Evolutionary conservation across 2,888 invertebrate species (phyloP).

Genomic region (Dynastes grantii): DNA sequence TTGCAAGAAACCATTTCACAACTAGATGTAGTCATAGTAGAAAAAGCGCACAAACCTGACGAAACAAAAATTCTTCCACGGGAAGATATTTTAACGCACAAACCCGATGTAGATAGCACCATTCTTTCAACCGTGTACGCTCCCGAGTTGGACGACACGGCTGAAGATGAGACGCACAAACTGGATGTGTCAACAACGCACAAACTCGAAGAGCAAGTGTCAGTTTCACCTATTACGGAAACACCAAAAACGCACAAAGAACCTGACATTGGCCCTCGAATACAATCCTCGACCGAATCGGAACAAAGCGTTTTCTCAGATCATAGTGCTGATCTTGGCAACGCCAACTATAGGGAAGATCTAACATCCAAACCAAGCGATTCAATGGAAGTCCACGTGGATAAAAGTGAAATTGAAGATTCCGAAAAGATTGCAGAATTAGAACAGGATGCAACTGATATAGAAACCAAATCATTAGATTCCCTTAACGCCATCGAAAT

Average conservation of each 20-base stretch:
- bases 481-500: slow-evolving; percentile 61
- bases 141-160: slow-evolving; percentile 53
- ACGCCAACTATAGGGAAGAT: slow-evolving; percentile 55
- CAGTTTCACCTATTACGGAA: slow-evolving; percentile 58
- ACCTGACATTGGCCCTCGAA: slow-evolving; percentile 58
- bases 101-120: slow-evolving; percentile 53
- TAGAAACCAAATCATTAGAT: slow-evolving; percentile 66
- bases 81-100: slow-evolving; percentile 57
- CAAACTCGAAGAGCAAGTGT: slow-evolving; percentile 58
- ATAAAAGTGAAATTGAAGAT: slow-evolving; percentile 72
- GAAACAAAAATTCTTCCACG: slow-evolving; percentile 45
- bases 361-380: slow-evolving; percentile 67
- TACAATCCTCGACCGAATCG: slow-evolving; percentile 64
- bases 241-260: slow-evolving; percentile 61
- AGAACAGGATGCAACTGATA: slow-evolving; percentile 67
- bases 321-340: slow-evolving; percentile 52
- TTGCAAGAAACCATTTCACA: slow-evolving; percentile 11
- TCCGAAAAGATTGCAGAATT: slow-evolving; percentile 71
- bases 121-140: slow-evolving; percentile 5
- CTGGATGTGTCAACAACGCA: slow-evolving; percentile 54
- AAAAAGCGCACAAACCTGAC: slow-evolving; percentile 51
- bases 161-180: slow-evolving; percentile 57
- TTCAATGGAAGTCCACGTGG: slow-evolving; percentile 72
- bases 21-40: slow-evolving; percentile 43
- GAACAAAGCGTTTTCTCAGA: slow-evolving; percentile 65